Base-by-base conservation (phyloP, 92 coral and sea anemone genomes). In the Phenganax stokvisi region DNA sequence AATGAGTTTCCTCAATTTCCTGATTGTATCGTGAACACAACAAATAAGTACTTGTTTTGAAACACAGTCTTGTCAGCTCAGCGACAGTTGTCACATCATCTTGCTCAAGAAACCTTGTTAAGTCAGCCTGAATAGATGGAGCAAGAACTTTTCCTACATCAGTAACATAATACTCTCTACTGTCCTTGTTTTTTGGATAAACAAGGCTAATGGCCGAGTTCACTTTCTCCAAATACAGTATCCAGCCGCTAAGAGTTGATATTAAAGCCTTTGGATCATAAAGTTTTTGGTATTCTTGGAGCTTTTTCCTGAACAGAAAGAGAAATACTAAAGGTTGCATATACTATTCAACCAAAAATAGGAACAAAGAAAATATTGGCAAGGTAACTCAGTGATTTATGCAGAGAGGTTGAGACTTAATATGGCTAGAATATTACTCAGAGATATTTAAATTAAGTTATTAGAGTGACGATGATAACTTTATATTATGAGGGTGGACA, bases 291-390 rank as follows among this genome's bases (percentile, higher is more conserved):
- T 88, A 88, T 59, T 83, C 83, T 28, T 84, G 88, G 5, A 90
- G 87, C 57, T 90, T 87, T 29, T 83, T 88, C 62, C 99, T 96
- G 84, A 54, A 72, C 83, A 81, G n/a, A 71, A 60, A 54, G 71
- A 6, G 31, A 57, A 16, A 58, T 7, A 16, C 3, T 15, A 28
- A 28, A 15, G 10, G 17, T 44, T 7, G 31, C 6, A 28, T 31
- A 2, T 17, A 3, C 13, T 20, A 2, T 9, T 72, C 15, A 0
- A 51, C 54, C 17, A 12, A 58, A 61, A 61, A 61, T 61, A 61
- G 47, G 47, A 1, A 37, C 47, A 37, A 37, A 5, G 47, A 37
- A 5, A 37, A 37, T 37, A 37, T 1, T 37, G 47, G 47, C 47
- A 37, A 37, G 47, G 47, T 37, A 37, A 37, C 47, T 37, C 47